These are phyloP conservation scores for Eutolmus rufibarbis DNA, from an alignment of 2,888 invertebrate species.

Conservation along the genomic window DNA sequence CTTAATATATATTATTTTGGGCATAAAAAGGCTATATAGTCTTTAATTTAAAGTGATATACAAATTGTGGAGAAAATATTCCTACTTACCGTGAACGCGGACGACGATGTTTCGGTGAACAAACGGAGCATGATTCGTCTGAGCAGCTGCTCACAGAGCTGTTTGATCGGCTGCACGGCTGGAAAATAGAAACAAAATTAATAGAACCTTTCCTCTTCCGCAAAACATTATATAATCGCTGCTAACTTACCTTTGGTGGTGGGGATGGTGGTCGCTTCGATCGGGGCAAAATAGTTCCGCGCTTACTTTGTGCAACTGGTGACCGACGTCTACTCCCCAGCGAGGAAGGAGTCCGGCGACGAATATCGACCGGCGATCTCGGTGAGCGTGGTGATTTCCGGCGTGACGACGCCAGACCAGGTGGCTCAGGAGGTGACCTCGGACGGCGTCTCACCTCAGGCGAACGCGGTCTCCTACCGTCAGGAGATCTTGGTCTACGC, in stretches of 20 bases:
- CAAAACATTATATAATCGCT: neutral
- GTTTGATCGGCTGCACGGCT: slow-evolving; percentile 69
- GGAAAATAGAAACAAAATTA: slow-evolving; percentile 48
- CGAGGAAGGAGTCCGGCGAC: slow-evolving; percentile 49
- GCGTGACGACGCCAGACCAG: slow-evolving; percentile 52
- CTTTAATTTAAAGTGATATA: neutral
- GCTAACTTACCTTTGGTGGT: slow-evolving; percentile 58
- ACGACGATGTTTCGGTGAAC: slow-evolving; percentile 69
- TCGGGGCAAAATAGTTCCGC: slow-evolving; percentile 59
- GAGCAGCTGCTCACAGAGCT: slow-evolving; percentile 84
- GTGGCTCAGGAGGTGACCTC: slow-evolving; percentile 60
- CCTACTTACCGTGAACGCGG: slow-evolving; percentile 59
- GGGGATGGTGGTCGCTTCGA: slow-evolving; percentile 63
- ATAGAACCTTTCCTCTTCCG: neutral
- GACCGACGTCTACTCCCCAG: slow-evolving; percentile 54
- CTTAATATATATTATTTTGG: no score
- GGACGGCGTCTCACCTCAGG: slow-evolving; percentile 55
- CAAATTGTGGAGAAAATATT: neutral
- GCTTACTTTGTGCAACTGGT: slow-evolving; percentile 55
- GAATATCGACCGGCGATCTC: slow-evolving; percentile 46
- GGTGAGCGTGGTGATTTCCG: slow-evolving; percentile 58
- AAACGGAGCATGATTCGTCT: slow-evolving; percentile 84
- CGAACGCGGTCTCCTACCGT: slow-evolving; percentile 56
- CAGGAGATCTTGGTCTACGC: slow-evolving; percentile 51
- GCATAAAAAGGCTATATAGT: neutral